These are phyloP conservation scores for Cheilosia urbana DNA, from an alignment of 2,888 invertebrate genomes.

Conservation along the genomic window DNA sequence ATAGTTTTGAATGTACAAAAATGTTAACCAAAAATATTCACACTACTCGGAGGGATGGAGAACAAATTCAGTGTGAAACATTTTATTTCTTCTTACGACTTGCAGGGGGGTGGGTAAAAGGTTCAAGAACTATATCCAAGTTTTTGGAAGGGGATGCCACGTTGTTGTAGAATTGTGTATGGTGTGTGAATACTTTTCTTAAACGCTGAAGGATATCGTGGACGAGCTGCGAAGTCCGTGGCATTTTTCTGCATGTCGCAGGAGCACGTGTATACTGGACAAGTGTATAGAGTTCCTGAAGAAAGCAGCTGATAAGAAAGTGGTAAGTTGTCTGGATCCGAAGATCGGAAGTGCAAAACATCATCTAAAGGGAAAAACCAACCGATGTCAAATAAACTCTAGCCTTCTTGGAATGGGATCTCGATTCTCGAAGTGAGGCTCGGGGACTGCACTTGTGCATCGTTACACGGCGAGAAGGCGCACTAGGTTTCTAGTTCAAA, in stretches of 20 bases:
- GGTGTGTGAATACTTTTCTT: neutral
- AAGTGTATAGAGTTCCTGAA: too few relatives aligned
- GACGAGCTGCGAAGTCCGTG: conserved; percentile 23
- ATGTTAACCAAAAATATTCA: conserved; percentile 65
- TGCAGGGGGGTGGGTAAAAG: neutral
- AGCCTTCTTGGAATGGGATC: too few relatives aligned
- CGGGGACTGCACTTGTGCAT: too few relatives aligned
- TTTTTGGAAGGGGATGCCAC: neutral
- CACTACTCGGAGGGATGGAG: conserved; percentile 45
- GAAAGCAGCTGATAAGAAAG: too few relatives aligned
- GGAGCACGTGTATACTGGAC: neutral
- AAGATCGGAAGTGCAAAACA: too few relatives aligned
- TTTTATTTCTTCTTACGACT: conserved; percentile 49
- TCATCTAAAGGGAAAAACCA: too few relatives aligned
- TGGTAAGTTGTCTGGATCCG: too few relatives aligned
- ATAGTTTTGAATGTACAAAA: conserved; percentile 62
- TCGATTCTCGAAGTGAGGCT: too few relatives aligned
- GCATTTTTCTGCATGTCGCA: conserved; percentile 24
- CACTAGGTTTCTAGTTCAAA: too few relatives aligned
- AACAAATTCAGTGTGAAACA: conserved; percentile 61
- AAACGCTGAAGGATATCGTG: conserved; percentile 2
- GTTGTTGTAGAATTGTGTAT: neutral
- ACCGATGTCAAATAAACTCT: too few relatives aligned
- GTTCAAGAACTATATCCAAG: neutral
- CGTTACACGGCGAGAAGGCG: too few relatives aligned